A percentile compares a stretch with the other conserved stretches of the same genome.
These are phyloP conservation scores for Potorous gilbertii DNA, from an alignment of 2,797 vertebrate genomes.

Conservation along the genomic window DNA sequence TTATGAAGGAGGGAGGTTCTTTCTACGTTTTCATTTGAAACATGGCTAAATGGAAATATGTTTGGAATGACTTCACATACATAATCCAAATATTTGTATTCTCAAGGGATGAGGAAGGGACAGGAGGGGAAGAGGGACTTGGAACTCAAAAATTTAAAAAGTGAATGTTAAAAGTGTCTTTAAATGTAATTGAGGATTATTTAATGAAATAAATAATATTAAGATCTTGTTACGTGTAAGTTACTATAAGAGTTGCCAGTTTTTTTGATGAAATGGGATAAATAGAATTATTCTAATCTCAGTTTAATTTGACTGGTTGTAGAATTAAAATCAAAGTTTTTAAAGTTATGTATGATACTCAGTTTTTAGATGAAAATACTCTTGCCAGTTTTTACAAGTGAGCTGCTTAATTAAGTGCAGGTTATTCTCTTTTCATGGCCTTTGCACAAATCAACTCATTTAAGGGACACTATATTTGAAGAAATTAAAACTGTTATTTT, in stretches of 20 bases:
- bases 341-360: conserved; percentile 23
- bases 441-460: conserved; percentile 30
- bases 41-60: not conserved
- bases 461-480: not conserved
- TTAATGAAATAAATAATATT: not conserved
- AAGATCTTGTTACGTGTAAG: too few relatives aligned
- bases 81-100: not conserved
- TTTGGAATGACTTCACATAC: not conserved
- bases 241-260: too few relatives aligned
- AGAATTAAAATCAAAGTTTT: conserved; percentile 11
- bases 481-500: not conserved
- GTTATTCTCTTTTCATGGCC: not conserved
- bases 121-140: not conserved
- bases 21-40: not conserved
- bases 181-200: not conserved
- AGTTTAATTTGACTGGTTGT: conserved; percentile 4
- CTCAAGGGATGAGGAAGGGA: not conserved
- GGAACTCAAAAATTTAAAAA: not conserved
- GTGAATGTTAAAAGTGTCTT: not conserved
- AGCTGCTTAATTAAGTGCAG: conserved; percentile 35
- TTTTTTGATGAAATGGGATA: not conserved
- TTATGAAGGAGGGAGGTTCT: not conserved
- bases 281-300: not conserved
- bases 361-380: not conserved
- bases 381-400: conserved; percentile 6